A percentile compares a stretch with the other conserved stretches of the same genome.
These are phyloP conservation scores for Pseudopipra pipra DNA, from an alignment of 2,113 vertebrate species.

Conservation along the genomic window DNA sequence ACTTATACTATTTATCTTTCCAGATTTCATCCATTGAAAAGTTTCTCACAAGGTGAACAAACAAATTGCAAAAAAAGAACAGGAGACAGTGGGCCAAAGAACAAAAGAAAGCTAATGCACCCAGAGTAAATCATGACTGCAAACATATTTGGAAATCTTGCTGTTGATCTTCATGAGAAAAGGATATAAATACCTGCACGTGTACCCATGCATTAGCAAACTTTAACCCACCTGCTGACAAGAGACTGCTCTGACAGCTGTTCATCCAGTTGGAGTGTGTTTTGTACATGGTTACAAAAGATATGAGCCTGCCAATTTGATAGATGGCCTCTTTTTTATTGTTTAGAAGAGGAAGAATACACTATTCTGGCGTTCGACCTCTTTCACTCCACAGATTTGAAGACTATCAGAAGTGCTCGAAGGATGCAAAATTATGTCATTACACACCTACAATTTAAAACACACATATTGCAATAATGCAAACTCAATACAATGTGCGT, in stretches of 20 bases:
- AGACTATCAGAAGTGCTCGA: conserved; percentile 22
- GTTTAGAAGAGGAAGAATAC: conserved; percentile 37
- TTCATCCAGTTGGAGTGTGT: conserved; percentile 36
- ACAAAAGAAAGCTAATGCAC: not conserved
- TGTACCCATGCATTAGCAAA: conserved; percentile 31
- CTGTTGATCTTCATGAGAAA: not conserved
- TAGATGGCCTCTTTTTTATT: conserved; percentile 50
- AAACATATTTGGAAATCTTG: not conserved
- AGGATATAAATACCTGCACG: not conserved
- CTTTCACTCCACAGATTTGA: conserved; percentile 40
- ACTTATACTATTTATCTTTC: not conserved
- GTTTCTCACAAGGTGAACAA: not conserved
- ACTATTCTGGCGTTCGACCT: conserved; percentile 42
- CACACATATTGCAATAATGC: not conserved
- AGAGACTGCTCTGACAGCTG: conserved; percentile 57
- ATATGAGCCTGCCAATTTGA: conserved; percentile 31
- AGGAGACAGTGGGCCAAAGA: not conserved
- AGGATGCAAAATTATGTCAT: not conserved
- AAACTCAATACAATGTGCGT: not conserved
- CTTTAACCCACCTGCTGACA: conserved; percentile 42
- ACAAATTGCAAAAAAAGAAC: not conserved
- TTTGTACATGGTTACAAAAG: conserved; percentile 14
- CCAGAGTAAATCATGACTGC: not conserved
- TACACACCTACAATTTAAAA: not conserved
- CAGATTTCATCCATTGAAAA: not conserved